Evolutionary conservation across 2,113 vertebrate species (phyloP), one percentile per base, ranked within the genome.

Genomic region (Lucifuga dentata): DNA sequence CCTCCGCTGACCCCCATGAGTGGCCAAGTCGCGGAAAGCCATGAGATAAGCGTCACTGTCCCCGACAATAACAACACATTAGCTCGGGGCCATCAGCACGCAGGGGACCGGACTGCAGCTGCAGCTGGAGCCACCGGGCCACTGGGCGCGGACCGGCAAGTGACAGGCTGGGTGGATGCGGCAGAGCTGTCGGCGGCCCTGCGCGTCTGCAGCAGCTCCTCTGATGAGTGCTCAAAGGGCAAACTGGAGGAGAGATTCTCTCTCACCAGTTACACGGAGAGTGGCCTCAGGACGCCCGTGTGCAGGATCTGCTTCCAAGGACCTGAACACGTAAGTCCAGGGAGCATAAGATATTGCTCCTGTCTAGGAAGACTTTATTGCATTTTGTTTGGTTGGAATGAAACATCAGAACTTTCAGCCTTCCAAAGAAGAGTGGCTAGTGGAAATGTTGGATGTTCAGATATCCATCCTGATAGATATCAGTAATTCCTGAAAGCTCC

Each of bases 231-330:
- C 87, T 94, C 94, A 69, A 98, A 96, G 88, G 94, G 93, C 79
- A 96, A 96, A 88, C 87, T 89, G 74, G 97, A 98, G 83, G 97
- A 99, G 78, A 84, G 95, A 62, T 96, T 94, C 85, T 99, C 97
- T 32, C 91, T 98, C 77, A 95, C 93, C 86, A 98, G 96, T 91
- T 98, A 95, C 86, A 91, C 95, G 65, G 96, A 96, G 84, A 98
- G 97, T 83, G 97, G 97, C 59, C 95, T 97, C 91, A 93, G 95
- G 89, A 96, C 97, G 16, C 98, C 97, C 0, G 92, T 97, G 84
- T 99, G 97, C 90, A 95, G 98, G 88, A 99, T 99, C 93, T 99
- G 98, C 87, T 99, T 99, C 91, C 98, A 99, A 87, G 98, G 98
- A 40, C 95, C 98, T 0, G 98, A 99, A 78, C 95, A 98, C 91